These are phyloP conservation scores for Eilema depressum DNA, from an alignment of 2,888 invertebrate species.

Conservation along the genomic window DNA sequence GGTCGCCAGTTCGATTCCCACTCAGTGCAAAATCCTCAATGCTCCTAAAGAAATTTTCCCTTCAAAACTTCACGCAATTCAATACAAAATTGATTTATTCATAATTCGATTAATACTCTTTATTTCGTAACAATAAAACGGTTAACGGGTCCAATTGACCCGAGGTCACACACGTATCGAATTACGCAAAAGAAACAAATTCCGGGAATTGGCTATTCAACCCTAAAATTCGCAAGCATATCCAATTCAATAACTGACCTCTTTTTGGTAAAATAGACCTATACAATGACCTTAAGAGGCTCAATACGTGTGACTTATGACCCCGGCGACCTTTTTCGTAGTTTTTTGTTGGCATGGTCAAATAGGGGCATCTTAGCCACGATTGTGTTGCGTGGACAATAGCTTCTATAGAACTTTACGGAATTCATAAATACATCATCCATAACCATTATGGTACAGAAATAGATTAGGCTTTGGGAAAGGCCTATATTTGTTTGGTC, in stretches of 20 bases:
- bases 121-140: conserved; percentile 33
- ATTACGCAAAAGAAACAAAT: conserved; percentile 70
- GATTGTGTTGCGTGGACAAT: conserved; percentile 74
- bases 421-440: no score
- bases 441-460: no score
- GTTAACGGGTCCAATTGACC: conserved; percentile 64
- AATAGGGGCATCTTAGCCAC: conserved; percentile 69
- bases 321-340: conserved; percentile 62
- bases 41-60: no score
- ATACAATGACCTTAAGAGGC: conserved; percentile 61
- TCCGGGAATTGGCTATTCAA: conserved; percentile 63
- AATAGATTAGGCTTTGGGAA: no score
- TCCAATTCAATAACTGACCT: conserved; percentile 70
- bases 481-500: no score
- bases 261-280: conserved; percentile 56
- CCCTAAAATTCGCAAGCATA: conserved; percentile 63
- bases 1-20: neutral
- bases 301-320: conserved; percentile 70
- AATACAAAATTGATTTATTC: conserved; percentile 33
- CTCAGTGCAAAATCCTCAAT: no score
- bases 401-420: no score
- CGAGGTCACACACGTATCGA: conserved; percentile 78
- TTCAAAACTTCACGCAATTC: conserved; percentile 12
- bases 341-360: conserved; percentile 72
- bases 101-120: conserved; percentile 35